These are phyloP conservation scores for Drosophila cyrtoloma DNA, from an alignment of 2,888 invertebrate genomes.

Conservation along the genomic window DNA sequence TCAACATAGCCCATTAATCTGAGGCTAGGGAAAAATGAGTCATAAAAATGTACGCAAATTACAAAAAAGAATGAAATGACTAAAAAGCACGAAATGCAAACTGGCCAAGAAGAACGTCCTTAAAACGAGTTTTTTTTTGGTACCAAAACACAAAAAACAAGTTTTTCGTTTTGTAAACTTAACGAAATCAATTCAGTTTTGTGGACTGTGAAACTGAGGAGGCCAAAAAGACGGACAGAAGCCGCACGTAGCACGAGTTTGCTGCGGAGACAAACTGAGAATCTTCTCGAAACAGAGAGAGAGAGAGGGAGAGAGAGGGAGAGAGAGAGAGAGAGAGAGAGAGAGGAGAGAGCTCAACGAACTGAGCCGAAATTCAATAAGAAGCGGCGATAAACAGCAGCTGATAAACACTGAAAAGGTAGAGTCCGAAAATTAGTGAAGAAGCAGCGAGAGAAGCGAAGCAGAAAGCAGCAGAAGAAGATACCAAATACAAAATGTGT, in stretches of 20 bases:
- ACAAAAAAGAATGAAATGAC: background rate
- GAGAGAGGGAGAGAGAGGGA: constrained; percentile 18
- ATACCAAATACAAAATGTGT: constrained; percentile 28
- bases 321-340: constrained; percentile 13
- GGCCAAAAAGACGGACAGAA: constrained; percentile 31
- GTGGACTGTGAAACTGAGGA: constrained; percentile 35
- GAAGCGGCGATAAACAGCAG: constrained; percentile 74
- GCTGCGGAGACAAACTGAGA: constrained; percentile 25
- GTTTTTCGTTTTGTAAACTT: constrained; percentile 62
- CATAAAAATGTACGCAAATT: constrained; percentile 63
- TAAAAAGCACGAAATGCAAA: constrained; percentile 20
- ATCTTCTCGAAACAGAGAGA: constrained; percentile 15
- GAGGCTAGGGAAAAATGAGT: constrained; percentile 51
- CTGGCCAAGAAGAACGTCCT: constrained; percentile 59
- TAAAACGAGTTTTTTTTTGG: constrained; percentile 66
- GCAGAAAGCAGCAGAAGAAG: constrained; percentile 33
- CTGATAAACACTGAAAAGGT: constrained; percentile 73
- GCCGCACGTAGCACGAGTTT: constrained; percentile 68
- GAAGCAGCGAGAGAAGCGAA: constrained; percentile 13
- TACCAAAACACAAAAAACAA: constrained; percentile 59
- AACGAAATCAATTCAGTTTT: constrained; percentile 71
- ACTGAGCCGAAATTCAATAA: constrained; percentile 70
- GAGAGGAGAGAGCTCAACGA: constrained; percentile 44
- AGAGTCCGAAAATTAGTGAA: constrained; percentile 69
- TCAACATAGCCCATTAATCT: constrained; percentile 18